These are phyloP conservation scores for Harlomillsia oculata DNA, from an alignment of 1,140 invertebrate species.

Conservation along the genomic window DNA sequence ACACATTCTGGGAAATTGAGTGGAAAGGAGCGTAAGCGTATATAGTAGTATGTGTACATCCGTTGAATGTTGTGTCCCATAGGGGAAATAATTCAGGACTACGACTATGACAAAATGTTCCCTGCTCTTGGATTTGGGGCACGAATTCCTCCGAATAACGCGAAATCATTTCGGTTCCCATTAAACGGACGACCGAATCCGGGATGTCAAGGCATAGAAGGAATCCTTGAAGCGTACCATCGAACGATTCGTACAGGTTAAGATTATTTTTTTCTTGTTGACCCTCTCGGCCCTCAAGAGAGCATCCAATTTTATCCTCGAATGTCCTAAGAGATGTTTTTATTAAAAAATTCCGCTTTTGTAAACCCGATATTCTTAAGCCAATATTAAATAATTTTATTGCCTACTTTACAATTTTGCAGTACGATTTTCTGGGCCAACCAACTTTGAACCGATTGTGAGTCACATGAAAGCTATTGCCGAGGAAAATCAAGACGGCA, in stretches of 20 bases:
- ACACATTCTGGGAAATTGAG: no score
- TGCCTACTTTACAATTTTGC: no score
- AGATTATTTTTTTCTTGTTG: no score
- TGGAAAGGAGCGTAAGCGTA: no score
- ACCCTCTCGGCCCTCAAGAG: no score
- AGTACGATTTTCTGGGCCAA: slow-evolving; percentile 7
- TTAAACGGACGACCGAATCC: slow-evolving; percentile 50
- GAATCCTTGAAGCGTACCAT: slow-evolving; percentile 39
- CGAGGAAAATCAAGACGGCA: slow-evolving; percentile 33
- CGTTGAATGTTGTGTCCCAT: no score
- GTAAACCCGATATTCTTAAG: no score
- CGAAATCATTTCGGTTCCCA: slow-evolving; percentile 51
- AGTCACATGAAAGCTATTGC: not conserved
- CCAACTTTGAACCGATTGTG: slow-evolving; percentile 1
- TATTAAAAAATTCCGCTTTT: no score
- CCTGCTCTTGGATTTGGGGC: slow-evolving; percentile 52
- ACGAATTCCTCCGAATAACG: slow-evolving; percentile 44
- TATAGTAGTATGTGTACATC: no score
- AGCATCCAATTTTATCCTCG: no score
- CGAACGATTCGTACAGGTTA: not conserved
- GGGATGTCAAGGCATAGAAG: slow-evolving; percentile 44
- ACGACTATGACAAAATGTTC: slow-evolving; percentile 48
- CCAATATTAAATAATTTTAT: no score
- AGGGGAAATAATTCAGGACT: slow-evolving; percentile 56
- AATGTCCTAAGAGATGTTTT: no score